Percentiles rank a stretch among this genome's conserved stretches.
Evolutionary conservation across 2,797 vertebrate species (phyloP).

Genomic region (Anguilla marmorata): DNA sequence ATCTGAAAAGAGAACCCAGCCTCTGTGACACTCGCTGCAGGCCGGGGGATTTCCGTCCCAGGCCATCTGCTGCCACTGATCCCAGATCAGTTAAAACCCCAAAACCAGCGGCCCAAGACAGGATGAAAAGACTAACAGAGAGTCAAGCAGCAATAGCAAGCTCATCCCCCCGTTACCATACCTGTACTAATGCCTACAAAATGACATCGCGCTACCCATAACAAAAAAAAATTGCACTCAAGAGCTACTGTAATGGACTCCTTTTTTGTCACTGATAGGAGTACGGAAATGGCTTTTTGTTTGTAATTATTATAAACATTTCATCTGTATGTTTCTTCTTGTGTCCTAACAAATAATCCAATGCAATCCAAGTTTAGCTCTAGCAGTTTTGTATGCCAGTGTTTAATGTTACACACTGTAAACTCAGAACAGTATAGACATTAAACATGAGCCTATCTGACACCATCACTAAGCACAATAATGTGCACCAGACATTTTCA

Average conservation of each 20-base stretch:
- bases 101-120: not conserved
- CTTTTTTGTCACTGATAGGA: not conserved
- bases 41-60: slow-evolving; percentile 56
- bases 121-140: not conserved
- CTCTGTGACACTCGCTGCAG: slow-evolving; percentile 46
- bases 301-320: not conserved
- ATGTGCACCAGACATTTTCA: not conserved
- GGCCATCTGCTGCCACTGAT: slow-evolving; percentile 23
- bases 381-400: not conserved
- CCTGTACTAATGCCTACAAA: not conserved
- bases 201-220: not conserved
- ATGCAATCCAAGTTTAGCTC: not conserved
- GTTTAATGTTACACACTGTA: not conserved
- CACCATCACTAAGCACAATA: not conserved
- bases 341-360: not conserved
- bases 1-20: slow-evolving; percentile 63
- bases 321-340: not conserved
- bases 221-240: not conserved
- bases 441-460: not conserved
- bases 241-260: not conserved
- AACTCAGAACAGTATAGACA: not conserved
- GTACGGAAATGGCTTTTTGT: not conserved
- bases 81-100: not conserved
- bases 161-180: not conserved
- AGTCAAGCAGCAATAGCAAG: not conserved